These are phyloP conservation scores for Misgurnus anguillicaudatus DNA, from an alignment of 2,113 vertebrate species.

Conservation along the genomic window DNA sequence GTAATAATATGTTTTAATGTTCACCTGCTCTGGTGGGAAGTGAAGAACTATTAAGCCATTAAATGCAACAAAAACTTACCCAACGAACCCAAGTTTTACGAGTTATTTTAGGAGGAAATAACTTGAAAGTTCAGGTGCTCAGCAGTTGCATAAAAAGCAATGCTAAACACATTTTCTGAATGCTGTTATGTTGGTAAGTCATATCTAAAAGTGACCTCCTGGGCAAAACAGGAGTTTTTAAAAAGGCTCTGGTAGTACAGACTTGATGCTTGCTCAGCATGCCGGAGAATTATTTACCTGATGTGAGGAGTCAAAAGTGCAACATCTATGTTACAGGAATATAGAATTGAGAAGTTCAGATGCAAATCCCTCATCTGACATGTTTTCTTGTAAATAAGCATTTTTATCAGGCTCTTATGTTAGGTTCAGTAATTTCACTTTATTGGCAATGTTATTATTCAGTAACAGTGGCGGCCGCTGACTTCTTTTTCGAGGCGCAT, in stretches of 20 bases:
- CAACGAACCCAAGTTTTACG: background rate
- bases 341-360: background rate
- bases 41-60: background rate
- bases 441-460: too few species aligned
- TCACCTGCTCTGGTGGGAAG: background rate
- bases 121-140: background rate
- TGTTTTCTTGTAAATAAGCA: too few species aligned
- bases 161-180: background rate
- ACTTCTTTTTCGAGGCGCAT: too few species aligned
- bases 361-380: too few species aligned
- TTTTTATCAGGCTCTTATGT: too few species aligned
- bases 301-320: background rate
- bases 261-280: constrained; percentile 23
- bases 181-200: background rate
- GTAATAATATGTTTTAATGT: background rate
- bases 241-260: constrained; percentile 5
- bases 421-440: too few species aligned
- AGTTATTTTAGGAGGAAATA: background rate
- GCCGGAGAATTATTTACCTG: background rate
- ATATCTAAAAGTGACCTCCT: background rate
- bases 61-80: background rate
- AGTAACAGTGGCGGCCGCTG: too few species aligned
- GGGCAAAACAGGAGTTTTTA: constrained; percentile 15
- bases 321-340: background rate
- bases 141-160: background rate